Percentiles rank a stretch among this genome's conserved stretches.
phyloP scores from a whole-genome alignment of 2,888 invertebrate genomes.

The Linhomoeus sp. region DNA sequence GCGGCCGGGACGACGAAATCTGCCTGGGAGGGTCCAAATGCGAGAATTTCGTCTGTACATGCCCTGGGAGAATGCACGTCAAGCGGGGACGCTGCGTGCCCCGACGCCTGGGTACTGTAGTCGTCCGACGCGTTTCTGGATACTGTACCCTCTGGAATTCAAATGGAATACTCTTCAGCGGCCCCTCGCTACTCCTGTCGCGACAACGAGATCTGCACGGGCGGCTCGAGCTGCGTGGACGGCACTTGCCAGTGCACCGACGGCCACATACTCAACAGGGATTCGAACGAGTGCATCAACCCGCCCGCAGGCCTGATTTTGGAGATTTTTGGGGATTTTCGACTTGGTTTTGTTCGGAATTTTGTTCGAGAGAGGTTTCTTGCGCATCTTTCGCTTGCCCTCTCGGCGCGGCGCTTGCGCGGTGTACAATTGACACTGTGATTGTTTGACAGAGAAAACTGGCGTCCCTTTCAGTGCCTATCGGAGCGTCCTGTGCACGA shows the following conservation, averaged over 20 bases:
- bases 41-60: neutral
- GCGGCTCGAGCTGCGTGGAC: constrained; percentile 20
- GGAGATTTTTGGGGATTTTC: too few species aligned
- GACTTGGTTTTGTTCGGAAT: too few species aligned
- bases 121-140: too few species aligned
- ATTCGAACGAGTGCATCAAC: too few species aligned
- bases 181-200: constrained; percentile 16
- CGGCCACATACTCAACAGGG: neutral
- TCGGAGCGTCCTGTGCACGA: neutral
- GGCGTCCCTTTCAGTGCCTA: constrained; percentile 1
- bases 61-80: neutral
- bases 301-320: too few species aligned
- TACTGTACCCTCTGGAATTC: too few species aligned
- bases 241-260: constrained; percentile 19
- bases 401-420: too few species aligned
- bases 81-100: neutral
- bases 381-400: too few species aligned
- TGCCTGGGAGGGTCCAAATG: constrained; percentile 6
- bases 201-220: constrained; percentile 14
- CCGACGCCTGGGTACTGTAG: constrained; percentile 1
- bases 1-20: neutral
- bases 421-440: too few species aligned
- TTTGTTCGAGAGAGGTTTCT: too few species aligned
- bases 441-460: too few species aligned
- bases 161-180: constrained; percentile 9